phyloP scores from a whole-genome alignment of 2,797 vertebrate genomes.

The Melanotaenia trifasciata region DNA sequence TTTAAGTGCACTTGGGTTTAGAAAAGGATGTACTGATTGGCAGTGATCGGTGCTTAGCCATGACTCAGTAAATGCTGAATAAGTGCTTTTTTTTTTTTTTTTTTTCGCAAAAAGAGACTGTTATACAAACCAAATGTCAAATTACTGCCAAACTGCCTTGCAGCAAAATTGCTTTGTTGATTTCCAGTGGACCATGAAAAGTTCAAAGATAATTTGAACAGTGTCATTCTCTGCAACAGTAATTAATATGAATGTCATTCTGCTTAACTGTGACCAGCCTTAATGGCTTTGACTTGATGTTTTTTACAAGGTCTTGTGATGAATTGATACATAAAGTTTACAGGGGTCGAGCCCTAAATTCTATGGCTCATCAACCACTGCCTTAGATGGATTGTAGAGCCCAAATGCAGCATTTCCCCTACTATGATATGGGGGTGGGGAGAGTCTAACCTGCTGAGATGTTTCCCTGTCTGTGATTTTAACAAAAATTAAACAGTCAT shows the following conservation, averaged over 20 bases:
- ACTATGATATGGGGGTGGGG: no score
- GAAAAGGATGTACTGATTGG: slow-evolving; percentile 7
- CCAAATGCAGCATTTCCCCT: no score
- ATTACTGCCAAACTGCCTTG: slow-evolving; percentile 11
- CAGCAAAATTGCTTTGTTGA: slow-evolving; percentile 9
- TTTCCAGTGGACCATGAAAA: slow-evolving; percentile 24
- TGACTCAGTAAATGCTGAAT: slow-evolving; percentile 16
- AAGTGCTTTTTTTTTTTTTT: slow-evolving; percentile 6
- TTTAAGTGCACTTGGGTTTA: background rate
- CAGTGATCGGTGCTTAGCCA: slow-evolving; percentile 23
- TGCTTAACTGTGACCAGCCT: background rate
- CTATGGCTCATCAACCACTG: background rate
- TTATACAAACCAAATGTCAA: slow-evolving; percentile 12
- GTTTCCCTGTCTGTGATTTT: no score
- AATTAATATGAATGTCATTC: background rate
- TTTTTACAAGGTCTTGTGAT: background rate
- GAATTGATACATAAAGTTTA: background rate
- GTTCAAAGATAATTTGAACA: background rate
- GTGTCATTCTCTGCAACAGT: background rate
- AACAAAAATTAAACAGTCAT: no score
- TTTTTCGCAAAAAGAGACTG: background rate
- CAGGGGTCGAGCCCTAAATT: background rate
- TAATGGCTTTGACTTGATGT: background rate
- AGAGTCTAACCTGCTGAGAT: no score
- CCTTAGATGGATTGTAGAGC: background rate